Evolutionary conservation across 2,888 invertebrate genomes (phyloP), one percentile per base, ranked within the genome.

Genomic region (Megamerina dolium): DNA sequence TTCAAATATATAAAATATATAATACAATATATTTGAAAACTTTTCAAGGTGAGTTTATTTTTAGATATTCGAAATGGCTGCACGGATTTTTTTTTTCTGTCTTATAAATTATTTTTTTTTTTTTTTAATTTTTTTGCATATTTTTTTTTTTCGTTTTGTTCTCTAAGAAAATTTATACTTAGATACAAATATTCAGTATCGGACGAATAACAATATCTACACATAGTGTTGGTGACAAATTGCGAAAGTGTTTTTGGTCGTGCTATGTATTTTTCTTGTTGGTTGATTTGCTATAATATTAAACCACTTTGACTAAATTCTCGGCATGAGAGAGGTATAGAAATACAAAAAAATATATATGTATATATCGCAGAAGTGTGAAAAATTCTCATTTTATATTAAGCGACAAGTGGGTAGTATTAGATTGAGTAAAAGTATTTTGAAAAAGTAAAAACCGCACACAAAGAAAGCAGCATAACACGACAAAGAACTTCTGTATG

Each of bases 31-130:
- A 43, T 49, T 58, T 60, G 63, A 65, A 65, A 68, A 65, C 63
- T 66, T 70, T 70, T 70, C 70, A 70, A 70, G 70, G 70, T 70
- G 70, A 70, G 68, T 68, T 62, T 70, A 70, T 69, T 69, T 70
- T 64, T 70, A 70, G 68, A 50, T 45, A 49, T 58, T 62, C 55
- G 60, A 60, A 61, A 60, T 63, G 58, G 63, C 66, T 65, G 65
- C 55, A 54, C 59, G 50, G 56, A 57, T 60, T n/a, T n/a, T n/a
- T n/a, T n/a, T n/a, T n/a, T n/a, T n/a, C n/a, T n/a, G n/a, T n/a
- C n/a, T n/a, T n/a, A n/a, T n/a, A n/a, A n/a, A n/a, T n/a, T 57
- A 59, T 46, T 37, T 43, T 14, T 37, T 8, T 17, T 27, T 26
- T 46, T 36, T 31, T 13, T 34, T 33, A 18, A 37, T 48, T 50